A percentile compares a stretch with the other conserved stretches of the same genome.
These are phyloP conservation scores for Scaptomyza hsui DNA, from an alignment of 1,140 invertebrate genomes.

Conservation along the genomic window DNA sequence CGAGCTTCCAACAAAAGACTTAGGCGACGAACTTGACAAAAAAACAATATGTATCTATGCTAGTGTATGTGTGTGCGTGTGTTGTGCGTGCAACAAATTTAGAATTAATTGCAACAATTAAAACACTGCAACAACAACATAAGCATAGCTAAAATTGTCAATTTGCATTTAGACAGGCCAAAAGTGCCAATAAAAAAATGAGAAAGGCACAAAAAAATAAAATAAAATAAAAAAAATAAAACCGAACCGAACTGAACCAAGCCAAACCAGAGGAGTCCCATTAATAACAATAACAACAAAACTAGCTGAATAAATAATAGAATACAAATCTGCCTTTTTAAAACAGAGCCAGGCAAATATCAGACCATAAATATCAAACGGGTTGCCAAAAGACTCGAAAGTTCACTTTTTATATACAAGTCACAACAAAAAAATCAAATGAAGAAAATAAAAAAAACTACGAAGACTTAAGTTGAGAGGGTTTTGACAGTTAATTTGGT, in stretches of 20 bases:
- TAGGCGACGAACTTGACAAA: conserved; percentile 59
- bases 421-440: conserved; percentile 4
- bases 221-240: conserved; percentile 30
- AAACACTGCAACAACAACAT: conserved; percentile 30
- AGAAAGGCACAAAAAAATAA: conserved; percentile 58
- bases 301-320: conserved; percentile 28
- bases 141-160: conserved; percentile 17
- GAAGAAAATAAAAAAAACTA: conserved; percentile 13
- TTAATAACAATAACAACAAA: conserved; percentile 52
- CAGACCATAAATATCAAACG: conserved; percentile 77
- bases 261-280: conserved; percentile 38
- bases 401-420: conserved; percentile 60
- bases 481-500: not conserved
- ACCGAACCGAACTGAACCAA: conserved; percentile 23
- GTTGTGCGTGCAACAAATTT: conserved; percentile 36
- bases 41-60: conserved; percentile 17
- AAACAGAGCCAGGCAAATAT: conserved; percentile 54
- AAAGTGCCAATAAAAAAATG: conserved; percentile 53
- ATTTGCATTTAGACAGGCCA: conserved; percentile 43
- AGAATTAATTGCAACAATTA: conserved; percentile 77
- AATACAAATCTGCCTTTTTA: conserved; percentile 62
- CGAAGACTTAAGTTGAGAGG: conserved; percentile 4
- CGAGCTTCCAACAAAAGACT: conserved; percentile 55
- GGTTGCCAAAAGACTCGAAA: conserved; percentile 70
- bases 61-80: conserved; percentile 21